Base-by-base conservation (phyloP, 2,888 invertebrate species). In the Thera britannica region DNA sequence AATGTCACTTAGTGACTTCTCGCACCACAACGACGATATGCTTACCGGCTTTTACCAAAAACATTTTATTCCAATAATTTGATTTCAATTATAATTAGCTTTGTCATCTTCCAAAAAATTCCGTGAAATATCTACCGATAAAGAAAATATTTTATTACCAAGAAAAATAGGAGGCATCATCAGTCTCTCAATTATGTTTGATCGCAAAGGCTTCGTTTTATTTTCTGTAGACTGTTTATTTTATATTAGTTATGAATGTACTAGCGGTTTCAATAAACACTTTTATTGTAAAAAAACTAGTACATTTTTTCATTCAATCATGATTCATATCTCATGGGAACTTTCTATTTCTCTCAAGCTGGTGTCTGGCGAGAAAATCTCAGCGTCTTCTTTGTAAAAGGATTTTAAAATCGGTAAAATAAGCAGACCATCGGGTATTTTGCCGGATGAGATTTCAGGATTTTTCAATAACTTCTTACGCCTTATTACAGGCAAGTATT, bases 401-500 rank as follows among this genome's bases (percentile, higher is more conserved):
- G 65, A 65, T 60, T 70, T 66, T 66, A 38, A 70, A 66, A 57
- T 66, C 63, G 57, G 48, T 66, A 54, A 70, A 66, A 66, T 70
- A 63, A 62, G 55, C n/a, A 59, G 48, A 57, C 65, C 52, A 52
- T 36, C 56, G 49, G 51, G 61, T 52, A 62, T 69, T 69, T 65
- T 70, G 62, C 65, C 56, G 58, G 65, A 62, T 69, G 49, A 58
- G 61, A 68, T 58, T 55, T 41, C 23, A 46, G 38, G 59, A 69
- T 65, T 65, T 70, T 63, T 70, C 62, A 63, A 66, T 70, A 63
- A 65, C 57, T 64, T 49, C 34, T 67, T 36, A 59, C 55, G 55
- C 6, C 35, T 23, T 23, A 23, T 23, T 52, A 35, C 12, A 41
- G 57, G 55, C 63, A 54, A 52, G 59, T 63, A 63, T 63, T 61